Evolutionary conservation across 2,888 invertebrate species (phyloP).

Genomic region (Leptopilina syphax): DNA sequence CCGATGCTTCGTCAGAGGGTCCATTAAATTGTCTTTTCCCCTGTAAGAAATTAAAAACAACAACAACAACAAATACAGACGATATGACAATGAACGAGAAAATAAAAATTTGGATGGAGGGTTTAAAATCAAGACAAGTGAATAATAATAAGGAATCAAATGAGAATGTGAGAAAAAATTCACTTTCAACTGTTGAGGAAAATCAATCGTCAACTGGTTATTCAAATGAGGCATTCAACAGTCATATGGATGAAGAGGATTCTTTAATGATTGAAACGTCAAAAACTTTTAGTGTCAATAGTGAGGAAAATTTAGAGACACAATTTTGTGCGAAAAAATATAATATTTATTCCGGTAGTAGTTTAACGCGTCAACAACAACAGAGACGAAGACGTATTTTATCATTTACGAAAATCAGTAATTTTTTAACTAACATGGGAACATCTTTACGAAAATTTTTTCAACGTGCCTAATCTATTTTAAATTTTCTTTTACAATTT

Average conservation of each 20-base stretch:
- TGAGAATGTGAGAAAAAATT: neutral
- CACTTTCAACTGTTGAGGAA: neutral
- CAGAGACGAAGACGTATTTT: neutral
- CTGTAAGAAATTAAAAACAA: conserved; percentile 49
- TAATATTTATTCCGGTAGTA: conserved; percentile 25
- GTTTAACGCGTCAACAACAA: too few relatives aligned
- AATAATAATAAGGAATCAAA: neutral
- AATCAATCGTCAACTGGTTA: conserved; percentile 1
- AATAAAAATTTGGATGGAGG: conserved; percentile 49
- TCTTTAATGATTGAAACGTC: neutral
- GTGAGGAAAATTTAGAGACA: conserved; percentile 1
- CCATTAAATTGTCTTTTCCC: conserved; percentile 47
- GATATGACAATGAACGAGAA: conserved; percentile 45
- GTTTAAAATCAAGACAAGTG: conserved; percentile 16
- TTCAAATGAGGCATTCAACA: conserved; percentile 17
- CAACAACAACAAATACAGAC: conserved; percentile 10
- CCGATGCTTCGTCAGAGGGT: conserved; percentile 45
- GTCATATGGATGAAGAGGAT: neutral
- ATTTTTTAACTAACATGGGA: conserved; percentile 44
- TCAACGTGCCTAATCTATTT: conserved; percentile 29
- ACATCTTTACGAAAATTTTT: conserved; percentile 48
- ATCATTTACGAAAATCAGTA: conserved; percentile 45
- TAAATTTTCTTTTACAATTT: neutral
- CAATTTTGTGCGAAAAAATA: neutral
- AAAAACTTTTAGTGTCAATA: neutral